Evolutionary conservation across 2,888 invertebrate genomes (phyloP).

Genomic region (Petrolisthes cinctipes): DNA sequence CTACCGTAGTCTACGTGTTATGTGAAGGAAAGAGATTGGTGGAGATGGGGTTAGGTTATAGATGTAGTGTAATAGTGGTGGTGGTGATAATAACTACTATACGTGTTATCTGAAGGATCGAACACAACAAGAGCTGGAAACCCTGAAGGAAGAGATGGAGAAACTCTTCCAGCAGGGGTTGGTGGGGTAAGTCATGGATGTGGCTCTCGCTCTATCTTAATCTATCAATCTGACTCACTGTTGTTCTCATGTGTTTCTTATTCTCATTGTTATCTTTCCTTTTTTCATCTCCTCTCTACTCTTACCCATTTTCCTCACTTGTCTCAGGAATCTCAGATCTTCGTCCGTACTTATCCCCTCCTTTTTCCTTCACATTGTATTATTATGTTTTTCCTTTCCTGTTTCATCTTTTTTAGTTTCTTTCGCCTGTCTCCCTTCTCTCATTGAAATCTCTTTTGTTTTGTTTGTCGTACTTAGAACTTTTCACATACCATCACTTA

Average conservation of each 20-base stretch:
- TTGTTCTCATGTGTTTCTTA: background rate
- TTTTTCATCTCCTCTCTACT: background rate
- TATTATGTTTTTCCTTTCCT: too few relatives aligned
- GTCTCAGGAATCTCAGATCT: background rate
- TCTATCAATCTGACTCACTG: background rate
- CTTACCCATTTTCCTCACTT: background rate
- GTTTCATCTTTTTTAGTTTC: too few relatives aligned
- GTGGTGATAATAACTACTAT: background rate
- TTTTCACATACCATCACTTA: background rate
- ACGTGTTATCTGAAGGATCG: conserved; percentile 38
- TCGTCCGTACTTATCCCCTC: background rate
- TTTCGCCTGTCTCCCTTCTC: background rate
- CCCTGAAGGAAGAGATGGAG: conserved; percentile 53
- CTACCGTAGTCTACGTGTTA: too few relatives aligned
- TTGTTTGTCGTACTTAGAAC: background rate
- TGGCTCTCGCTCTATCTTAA: background rate
- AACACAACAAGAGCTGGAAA: conserved; percentile 45
- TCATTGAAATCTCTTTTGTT: background rate
- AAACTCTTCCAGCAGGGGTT: conserved; percentile 47
- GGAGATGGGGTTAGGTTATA: background rate
- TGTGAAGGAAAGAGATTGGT: too few relatives aligned
- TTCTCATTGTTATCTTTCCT: background rate
- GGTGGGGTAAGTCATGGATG: conserved; percentile 46
- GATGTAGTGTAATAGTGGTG: background rate
- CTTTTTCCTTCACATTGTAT: background rate